Conservation (phyloP, 2,888 invertebrate species). For the Megastigmus dorsalis region DNA sequence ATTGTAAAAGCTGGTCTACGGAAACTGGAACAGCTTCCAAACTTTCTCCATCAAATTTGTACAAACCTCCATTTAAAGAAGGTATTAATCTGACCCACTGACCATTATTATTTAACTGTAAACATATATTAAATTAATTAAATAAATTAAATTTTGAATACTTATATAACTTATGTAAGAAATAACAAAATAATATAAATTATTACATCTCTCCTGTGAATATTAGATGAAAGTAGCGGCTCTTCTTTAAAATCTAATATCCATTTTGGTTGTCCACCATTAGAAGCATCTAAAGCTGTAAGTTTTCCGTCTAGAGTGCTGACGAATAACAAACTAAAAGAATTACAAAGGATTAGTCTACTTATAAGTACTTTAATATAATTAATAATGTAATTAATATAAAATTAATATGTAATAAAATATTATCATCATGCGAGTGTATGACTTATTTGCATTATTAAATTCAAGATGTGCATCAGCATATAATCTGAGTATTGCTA, state of each 20-base stretch:
- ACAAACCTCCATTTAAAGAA: conserved; percentile 92
- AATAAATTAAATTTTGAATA: conserved; percentile 13
- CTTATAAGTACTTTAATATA: background rate
- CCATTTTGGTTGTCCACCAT: conserved; percentile 85
- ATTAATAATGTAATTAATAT: background rate
- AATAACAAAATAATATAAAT: conserved; percentile 12
- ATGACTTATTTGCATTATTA: background rate
- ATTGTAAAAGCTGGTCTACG: conserved; percentile 89
- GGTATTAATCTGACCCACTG: conserved; percentile 93
- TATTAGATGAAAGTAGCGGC: conserved; percentile 90
- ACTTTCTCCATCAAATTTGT: conserved; percentile 92
- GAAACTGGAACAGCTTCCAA: conserved; percentile 92
- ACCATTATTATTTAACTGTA: conserved; percentile 86
- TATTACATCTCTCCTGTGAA: conserved; percentile 88
- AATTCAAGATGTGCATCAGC: too few species aligned
- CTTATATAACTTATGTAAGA: conserved; percentile 16
- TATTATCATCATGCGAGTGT: background rate
- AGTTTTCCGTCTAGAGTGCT: conserved; percentile 94
- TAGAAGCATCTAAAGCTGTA: conserved; percentile 84
- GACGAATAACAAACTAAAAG: conserved; percentile 84
- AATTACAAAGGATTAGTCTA: background rate
- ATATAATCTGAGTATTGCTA: too few species aligned
- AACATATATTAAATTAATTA: conserved; percentile 11
- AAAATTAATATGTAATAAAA: background rate
- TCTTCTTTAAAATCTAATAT: conserved; percentile 84